Evolutionary conservation across 2,888 invertebrate species (phyloP), one percentile per base, ranked within the genome.

Genomic region (Lepeophtheirus nordmannii): DNA sequence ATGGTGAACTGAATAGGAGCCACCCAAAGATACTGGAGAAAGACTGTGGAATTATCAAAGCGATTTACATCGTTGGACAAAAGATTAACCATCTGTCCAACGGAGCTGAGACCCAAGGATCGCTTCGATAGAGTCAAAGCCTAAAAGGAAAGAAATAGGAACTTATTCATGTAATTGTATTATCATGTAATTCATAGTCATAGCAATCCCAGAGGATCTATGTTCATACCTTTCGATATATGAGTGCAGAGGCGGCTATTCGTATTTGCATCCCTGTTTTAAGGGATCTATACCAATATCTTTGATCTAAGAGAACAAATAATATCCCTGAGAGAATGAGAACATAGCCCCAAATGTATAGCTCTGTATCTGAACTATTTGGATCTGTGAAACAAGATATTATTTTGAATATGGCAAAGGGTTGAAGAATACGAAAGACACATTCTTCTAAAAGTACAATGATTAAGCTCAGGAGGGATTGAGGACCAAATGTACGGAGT

Each of bases 11-110:
- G 87, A 20, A 89, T 73, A 0, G 92, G 89, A 0, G 89, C 92
- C 68, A 92, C 85, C 90, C 92, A 91, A 38, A 91, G 79, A 74
- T 89, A 93, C 77, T 94, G 93, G 9, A 91, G 77, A 74, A 93
- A 88, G 70, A 89, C 82, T 66, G 90, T 82, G 12, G 88, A 87
- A 73, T 90, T 67, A 57, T 70, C 70, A 75, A 96, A 92, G 65
- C 87, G 82, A 72, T 87, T 88, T 69, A 96, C 89, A 76, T 97
- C 96, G 74, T 94, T 96, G 1, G 94, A 91, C 67, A 97, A 78
- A n/a, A 96, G 81, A 75, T 94, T 94, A 39, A 94, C 90, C 68
- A 96, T 84, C 76, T 93, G 90, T 0, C 94, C 94, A 0, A 87
- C 85, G 0, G 91, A 86, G 0, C 92, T 91, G 74, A 89, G 85